Percentiles rank a stretch among this genome's conserved stretches.
phyloP scores from a whole-genome alignment of 2,888 invertebrate species.

The Acleris literana region DNA sequence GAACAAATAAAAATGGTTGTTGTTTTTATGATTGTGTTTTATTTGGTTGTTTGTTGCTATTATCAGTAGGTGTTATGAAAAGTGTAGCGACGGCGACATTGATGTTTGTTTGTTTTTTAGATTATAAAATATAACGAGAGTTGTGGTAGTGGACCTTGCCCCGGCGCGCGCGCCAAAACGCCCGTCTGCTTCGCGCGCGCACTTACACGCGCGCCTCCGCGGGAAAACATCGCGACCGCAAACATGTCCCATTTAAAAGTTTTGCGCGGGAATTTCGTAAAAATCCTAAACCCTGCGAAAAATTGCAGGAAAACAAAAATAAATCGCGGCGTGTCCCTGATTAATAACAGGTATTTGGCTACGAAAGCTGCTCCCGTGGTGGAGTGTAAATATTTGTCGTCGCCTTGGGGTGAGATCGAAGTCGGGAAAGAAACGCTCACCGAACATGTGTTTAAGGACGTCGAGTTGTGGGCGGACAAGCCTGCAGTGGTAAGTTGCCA shows the following conservation, averaged over 20 bases:
- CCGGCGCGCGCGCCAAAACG: constrained; percentile 68
- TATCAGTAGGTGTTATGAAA: background rate
- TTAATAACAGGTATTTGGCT: constrained; percentile 55
- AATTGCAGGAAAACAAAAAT: constrained; percentile 54
- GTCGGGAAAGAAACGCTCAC: constrained; percentile 83
- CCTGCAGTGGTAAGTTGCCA: constrained; percentile 85
- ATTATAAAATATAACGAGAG: constrained; percentile 51
- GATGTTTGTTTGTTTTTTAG: constrained; percentile 43
- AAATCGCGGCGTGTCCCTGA: constrained; percentile 42
- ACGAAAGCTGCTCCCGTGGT: constrained; percentile 64
- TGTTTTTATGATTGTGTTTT: constrained; percentile 47
- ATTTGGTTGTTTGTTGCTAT: background rate
- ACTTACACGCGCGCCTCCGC: constrained; percentile 47
- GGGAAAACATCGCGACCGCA: constrained; percentile 58
- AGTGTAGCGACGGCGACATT: background rate
- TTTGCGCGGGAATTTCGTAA: constrained; percentile 72
- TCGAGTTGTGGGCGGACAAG: constrained; percentile 82
- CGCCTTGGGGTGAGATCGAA: constrained; percentile 78
- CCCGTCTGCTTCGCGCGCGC: constrained; percentile 45
- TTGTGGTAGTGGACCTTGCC: constrained; percentile 70
- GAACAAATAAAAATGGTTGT: constrained; percentile 65
- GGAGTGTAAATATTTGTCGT: constrained; percentile 63
- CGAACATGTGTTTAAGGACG: constrained; percentile 83
- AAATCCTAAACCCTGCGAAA: constrained; percentile 59
- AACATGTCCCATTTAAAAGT: constrained; percentile 77